phyloP scores from a whole-genome alignment of 2,113 vertebrate species.

The Litocranius walleri region DNA sequence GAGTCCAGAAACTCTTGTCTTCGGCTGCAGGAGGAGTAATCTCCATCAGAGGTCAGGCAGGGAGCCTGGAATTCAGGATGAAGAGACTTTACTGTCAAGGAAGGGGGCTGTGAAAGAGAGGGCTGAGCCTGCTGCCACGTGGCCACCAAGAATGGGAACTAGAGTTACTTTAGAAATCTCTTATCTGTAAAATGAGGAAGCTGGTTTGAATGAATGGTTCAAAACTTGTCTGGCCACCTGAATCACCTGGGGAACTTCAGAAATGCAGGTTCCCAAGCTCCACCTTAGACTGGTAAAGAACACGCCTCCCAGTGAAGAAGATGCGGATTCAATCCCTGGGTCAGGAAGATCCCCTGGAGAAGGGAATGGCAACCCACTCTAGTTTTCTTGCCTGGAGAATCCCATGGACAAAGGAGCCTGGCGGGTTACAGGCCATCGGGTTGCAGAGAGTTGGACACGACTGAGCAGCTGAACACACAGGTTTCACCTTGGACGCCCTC shows the following conservation, averaged over 20 bases:
- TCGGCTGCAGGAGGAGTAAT: background rate
- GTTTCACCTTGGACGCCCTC: too few species aligned
- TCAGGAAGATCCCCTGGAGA: too few species aligned
- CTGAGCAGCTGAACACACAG: too few species aligned
- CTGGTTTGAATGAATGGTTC: background rate
- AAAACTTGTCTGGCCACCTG: background rate
- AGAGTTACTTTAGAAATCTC: background rate
- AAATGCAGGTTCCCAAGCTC: background rate
- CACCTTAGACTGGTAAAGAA: background rate
- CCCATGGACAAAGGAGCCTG: too few species aligned
- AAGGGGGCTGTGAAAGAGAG: background rate
- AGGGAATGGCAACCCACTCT: too few species aligned
- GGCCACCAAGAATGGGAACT: background rate
- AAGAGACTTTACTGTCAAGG: background rate
- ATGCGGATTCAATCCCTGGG: too few species aligned
- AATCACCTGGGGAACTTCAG: background rate
- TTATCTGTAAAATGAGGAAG: background rate
- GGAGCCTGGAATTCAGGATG: background rate
- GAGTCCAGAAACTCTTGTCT: background rate
- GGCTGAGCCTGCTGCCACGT: accelerated
- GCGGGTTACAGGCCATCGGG: too few species aligned
- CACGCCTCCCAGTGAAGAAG: too few species aligned
- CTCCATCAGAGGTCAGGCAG: background rate
- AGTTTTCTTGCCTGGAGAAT: too few species aligned
- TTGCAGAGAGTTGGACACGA: too few species aligned